phyloP scores from a whole-genome alignment of 2,888 invertebrate species.

The Drosophila paranaensis region DNA sequence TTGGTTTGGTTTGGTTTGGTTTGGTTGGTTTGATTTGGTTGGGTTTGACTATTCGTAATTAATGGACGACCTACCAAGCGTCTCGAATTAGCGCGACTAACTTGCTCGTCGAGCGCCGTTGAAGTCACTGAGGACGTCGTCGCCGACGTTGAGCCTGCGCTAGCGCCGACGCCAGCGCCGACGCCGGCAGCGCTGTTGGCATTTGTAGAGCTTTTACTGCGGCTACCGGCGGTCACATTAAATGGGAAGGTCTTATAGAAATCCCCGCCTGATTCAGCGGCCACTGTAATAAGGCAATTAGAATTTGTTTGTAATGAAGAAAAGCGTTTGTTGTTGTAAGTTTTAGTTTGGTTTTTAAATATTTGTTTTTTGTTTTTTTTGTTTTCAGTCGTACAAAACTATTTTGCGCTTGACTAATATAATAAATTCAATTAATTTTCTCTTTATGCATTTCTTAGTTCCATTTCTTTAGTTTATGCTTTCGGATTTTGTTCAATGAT shows the following conservation, averaged over 20 bases:
- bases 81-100: slow-evolving; percentile 85
- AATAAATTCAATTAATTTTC: slow-evolving; percentile 85
- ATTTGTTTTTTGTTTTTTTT: slow-evolving; percentile 42
- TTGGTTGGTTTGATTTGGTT: slow-evolving; percentile 37
- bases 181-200: slow-evolving; percentile 66
- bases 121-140: slow-evolving; percentile 61
- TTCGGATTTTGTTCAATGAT: slow-evolving; percentile 56
- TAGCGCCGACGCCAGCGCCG: slow-evolving; percentile 48
- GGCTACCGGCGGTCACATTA: slow-evolving; percentile 87
- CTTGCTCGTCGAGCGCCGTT: slow-evolving; percentile 82
- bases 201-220: slow-evolving; percentile 86
- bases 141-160: slow-evolving; percentile 83
- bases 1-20: slow-evolving; percentile 15
- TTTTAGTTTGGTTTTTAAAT: slow-evolving; percentile 43
- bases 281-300: slow-evolving; percentile 88
- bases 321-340: slow-evolving; percentile 47
- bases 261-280: slow-evolving; percentile 92
- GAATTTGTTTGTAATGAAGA: slow-evolving; percentile 71
- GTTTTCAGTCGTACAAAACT: slow-evolving; percentile 60
- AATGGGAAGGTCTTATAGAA: slow-evolving; percentile 94
- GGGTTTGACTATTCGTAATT: slow-evolving; percentile 60
- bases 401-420: slow-evolving; percentile 70
- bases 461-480: slow-evolving; percentile 32
- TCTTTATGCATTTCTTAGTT: slow-evolving; percentile 50
- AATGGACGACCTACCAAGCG: slow-evolving; percentile 88